phyloP scores from a whole-genome alignment of 64 coral and sea anemone species.

The Catalaphyllia jardinei region DNA sequence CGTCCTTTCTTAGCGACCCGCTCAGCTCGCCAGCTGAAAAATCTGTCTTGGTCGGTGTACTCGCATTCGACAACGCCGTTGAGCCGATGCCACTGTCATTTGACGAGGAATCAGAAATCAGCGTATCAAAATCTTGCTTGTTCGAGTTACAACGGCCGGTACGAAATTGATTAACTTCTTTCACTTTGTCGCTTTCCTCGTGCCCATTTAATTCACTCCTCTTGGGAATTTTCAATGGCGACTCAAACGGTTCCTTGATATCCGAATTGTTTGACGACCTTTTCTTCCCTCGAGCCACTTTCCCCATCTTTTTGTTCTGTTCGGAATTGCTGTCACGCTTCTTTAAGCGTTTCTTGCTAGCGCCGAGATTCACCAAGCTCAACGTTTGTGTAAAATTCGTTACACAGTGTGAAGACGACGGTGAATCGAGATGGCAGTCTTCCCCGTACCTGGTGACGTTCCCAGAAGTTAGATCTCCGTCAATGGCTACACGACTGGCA shows the following conservation, averaged over 20 bases:
- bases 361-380: background rate
- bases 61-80: slow-evolving; percentile 52
- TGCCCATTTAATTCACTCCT: background rate
- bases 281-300: slow-evolving; percentile 33
- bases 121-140: slow-evolving; percentile 10
- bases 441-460: background rate
- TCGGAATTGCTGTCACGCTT: slow-evolving; percentile 24
- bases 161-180: background rate
- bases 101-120: slow-evolving; percentile 91
- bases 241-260: slow-evolving; percentile 5
- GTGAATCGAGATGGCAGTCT: background rate
- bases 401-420: background rate
- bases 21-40: slow-evolving; percentile 36
- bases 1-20: slow-evolving; percentile 22
- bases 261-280: slow-evolving; percentile 13
- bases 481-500: background rate
- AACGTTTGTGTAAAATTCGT: slow-evolving; percentile 4
- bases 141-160: background rate
- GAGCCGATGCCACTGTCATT: slow-evolving; percentile 89
- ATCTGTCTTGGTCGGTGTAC: slow-evolving; percentile 39
- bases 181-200: background rate
- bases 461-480: slow-evolving; percentile 6
- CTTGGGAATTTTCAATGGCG: slow-evolving; percentile 56
- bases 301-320: background rate
- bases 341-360: slow-evolving; percentile 4